Base-by-base conservation (phyloP, 2,113 vertebrate genomes). In the Pagrus major region DNA sequence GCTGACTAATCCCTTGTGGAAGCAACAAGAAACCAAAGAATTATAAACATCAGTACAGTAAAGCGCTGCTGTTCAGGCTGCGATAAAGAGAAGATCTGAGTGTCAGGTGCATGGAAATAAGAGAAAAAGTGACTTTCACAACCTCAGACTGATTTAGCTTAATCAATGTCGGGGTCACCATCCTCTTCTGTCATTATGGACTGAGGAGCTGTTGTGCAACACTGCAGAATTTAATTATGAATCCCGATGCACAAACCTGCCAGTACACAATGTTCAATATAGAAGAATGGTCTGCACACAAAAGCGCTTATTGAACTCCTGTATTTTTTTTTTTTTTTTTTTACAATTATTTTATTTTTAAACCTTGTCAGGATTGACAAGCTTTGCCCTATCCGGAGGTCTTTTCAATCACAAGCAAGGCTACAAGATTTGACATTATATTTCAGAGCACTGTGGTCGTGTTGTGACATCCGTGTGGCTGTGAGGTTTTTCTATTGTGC, bases 341-440 rank as follows among this genome's bases (percentile, higher is more conserved):
- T 21, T 7, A n/a, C 37, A 56, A 5, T 42, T 23, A 21, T 67
- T 58, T 6, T 42, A 52, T 35, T 73, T 42, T 55, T 7, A 47
- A 55, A 20, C 41, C 9, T 10, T 5, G 27, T 59, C 33, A 44
- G n/a, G n/a, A n/a, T n/a, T n/a, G n/a, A n/a, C n/a, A n/a, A n/a
- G 49, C 46, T 8, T 56, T 71, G n/a, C 3, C 9, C 39, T 33
- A 27, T 85, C 23, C 59, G 8, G 2, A 55, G 39, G 23, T 25
- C 55, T 29, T 64, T 86, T 71, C 49, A 59, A 59, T 67, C 49
- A 49, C 37, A 73, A 63, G 3, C 46, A 52, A n/a, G 44, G n/a
- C 63, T 20, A 25, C 29, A 47, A 31, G 54, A 16, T 60, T 49
- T 41, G 72, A 76, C 3, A 44, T 69, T 55, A 64, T 55, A 59